These are phyloP conservation scores for Xenus cinereus DNA, from an alignment of 2,113 vertebrate species.

Conservation along the genomic window DNA sequence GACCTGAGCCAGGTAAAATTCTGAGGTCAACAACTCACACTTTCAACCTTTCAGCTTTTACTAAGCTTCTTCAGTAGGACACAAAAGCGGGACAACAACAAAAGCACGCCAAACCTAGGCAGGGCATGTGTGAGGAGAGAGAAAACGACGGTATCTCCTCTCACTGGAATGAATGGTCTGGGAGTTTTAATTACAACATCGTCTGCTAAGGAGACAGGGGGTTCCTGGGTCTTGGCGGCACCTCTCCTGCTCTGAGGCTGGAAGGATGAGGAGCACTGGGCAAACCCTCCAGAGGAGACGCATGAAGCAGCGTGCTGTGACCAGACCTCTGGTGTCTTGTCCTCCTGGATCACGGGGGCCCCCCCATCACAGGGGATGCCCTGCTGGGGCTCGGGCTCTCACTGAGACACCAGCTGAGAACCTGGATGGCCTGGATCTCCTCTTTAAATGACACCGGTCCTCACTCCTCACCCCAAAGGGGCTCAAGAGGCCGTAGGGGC, in stretches of 20 bases:
- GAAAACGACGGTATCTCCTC: not conserved
- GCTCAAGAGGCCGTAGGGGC: rapidly evolving
- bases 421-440: not conserved
- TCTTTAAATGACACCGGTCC: not conserved
- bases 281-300: rapidly evolving
- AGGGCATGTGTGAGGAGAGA: not conserved
- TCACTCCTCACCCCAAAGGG: too few relatives aligned
- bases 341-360: rapidly evolving
- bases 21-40: not conserved
- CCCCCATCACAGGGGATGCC: too few relatives aligned
- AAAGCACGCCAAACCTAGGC: not conserved
- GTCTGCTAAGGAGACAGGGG: rapidly evolving
- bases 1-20: not conserved
- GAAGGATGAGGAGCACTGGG: rapidly evolving
- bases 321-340: rapidly evolving
- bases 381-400: too few relatives aligned
- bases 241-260: not conserved
- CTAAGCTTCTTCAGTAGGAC: not conserved
- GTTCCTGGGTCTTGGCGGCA: not conserved
- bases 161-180: not conserved
- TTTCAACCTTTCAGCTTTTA: not conserved
- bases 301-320: not conserved
- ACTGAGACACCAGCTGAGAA: not conserved
- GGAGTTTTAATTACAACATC: not conserved
- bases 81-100: not conserved